These are phyloP conservation scores for Drosophila ironensis DNA, from an alignment of 1,140 invertebrate species.

Conservation along the genomic window DNA sequence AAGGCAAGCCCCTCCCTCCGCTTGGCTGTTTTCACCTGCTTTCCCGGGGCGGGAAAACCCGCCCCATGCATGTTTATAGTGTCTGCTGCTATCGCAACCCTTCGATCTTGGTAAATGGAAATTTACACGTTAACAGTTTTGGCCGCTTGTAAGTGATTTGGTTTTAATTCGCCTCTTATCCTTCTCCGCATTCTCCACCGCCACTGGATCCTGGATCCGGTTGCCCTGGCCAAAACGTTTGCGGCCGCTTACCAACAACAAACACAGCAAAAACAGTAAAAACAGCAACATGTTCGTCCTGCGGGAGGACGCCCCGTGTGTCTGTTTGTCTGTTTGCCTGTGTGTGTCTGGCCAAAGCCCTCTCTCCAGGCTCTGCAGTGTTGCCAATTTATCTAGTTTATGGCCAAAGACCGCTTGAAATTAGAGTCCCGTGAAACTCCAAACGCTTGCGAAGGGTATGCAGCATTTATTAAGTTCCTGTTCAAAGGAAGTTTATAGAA, in stretches of 20 bases:
- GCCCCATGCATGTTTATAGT: conserved; percentile 65
- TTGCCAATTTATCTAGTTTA: neutral
- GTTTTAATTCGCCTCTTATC: conserved; percentile 80
- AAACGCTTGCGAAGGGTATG: neutral
- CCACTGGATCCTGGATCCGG: neutral
- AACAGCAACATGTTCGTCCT: conserved; percentile 46
- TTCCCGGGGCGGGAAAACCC: neutral
- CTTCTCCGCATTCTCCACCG: conserved; percentile 2
- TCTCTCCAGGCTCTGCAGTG: neutral
- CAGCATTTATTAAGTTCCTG: conserved; percentile 8
- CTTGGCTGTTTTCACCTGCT: neutral
- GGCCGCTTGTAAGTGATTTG: conserved; percentile 79
- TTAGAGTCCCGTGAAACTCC: neutral
- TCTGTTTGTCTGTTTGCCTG: no score
- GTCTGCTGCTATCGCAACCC: conserved; percentile 66
- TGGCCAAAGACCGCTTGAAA: neutral
- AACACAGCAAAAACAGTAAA: neutral
- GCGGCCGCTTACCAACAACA: conserved; percentile 11
- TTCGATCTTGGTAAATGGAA: conserved; percentile 79
- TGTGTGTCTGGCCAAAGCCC: neutral
- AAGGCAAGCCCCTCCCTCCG: neutral
- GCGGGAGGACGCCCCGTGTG: no score
- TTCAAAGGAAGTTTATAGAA: no score
- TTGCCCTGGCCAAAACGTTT: conserved; percentile 46
- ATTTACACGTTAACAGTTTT: conserved; percentile 80